Evolutionary conservation across 2,113 vertebrate genomes (phyloP).

Genomic region (Myrmophylax atrothorax): DNA sequence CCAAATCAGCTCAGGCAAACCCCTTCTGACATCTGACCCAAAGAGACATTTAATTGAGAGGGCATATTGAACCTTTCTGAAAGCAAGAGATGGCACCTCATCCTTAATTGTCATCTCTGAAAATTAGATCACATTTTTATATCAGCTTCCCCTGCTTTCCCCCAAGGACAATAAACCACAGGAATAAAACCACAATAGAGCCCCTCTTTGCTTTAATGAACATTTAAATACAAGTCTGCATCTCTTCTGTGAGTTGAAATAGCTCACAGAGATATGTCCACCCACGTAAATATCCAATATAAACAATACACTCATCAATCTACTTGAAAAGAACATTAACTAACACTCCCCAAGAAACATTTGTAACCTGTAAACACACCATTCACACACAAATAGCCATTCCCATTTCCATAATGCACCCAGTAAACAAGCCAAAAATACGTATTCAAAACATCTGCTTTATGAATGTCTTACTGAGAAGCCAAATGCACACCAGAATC

Average conservation of each 20-base stretch:
- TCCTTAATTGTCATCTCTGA: neutral
- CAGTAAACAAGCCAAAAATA: slow-evolving; percentile 38
- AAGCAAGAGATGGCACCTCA: neutral
- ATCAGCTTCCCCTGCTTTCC: neutral
- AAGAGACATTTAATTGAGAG: neutral
- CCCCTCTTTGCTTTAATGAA: neutral
- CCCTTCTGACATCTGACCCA: neutral
- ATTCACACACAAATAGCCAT: neutral
- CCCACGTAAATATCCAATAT: neutral
- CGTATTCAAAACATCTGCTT: neutral
- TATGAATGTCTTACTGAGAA: neutral
- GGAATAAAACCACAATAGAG: neutral
- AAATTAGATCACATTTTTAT: rapidly evolving
- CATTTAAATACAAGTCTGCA: neutral
- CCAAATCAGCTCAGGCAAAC: neutral
- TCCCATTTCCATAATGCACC: neutral
- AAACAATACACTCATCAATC: neutral
- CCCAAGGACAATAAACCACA: neutral
- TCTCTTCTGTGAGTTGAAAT: neutral
- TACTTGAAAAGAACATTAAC: neutral
- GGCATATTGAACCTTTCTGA: neutral
- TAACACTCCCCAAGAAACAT: neutral
- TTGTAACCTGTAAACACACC: neutral
- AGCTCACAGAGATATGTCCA: neutral
- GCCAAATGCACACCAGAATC: neutral